A percentile compares a stretch with the other conserved stretches of the same genome.
Conservation (phyloP, 1,140 invertebrate genomes). For the Eumaeus atala region DNA sequence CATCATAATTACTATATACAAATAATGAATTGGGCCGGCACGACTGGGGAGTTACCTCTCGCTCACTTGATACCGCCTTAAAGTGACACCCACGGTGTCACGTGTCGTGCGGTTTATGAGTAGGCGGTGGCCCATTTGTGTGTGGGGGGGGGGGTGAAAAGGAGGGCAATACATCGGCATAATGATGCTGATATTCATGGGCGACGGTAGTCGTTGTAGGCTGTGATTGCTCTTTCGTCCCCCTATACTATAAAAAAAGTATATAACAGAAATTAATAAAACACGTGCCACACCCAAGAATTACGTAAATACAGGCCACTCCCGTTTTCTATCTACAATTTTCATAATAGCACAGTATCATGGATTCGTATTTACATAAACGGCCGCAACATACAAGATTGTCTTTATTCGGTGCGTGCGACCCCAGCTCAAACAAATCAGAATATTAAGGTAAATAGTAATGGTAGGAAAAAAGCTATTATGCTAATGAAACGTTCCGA, state of each 20-base stretch:
- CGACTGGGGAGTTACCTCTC: no score
- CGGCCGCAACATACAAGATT: slow-evolving; percentile 62
- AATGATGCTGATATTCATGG: no score
- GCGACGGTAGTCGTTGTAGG: no score
- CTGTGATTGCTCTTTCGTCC: no score
- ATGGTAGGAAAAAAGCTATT: slow-evolving; percentile 70
- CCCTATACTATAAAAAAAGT: slow-evolving; percentile 1
- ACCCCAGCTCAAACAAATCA: slow-evolving; percentile 60
- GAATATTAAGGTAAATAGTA: slow-evolving; percentile 72
- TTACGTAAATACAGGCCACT: slow-evolving; percentile 55
- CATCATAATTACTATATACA: no score
- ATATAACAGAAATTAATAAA: slow-evolving; percentile 7
- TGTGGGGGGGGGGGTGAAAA: no score
- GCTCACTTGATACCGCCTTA: no score
- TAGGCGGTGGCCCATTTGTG: no score
- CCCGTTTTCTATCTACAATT: slow-evolving; percentile 56
- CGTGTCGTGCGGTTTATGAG: no score
- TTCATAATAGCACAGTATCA: slow-evolving; percentile 63
- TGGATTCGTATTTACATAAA: slow-evolving; percentile 71
- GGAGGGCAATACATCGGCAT: no score
- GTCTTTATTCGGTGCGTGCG: slow-evolving; percentile 72
- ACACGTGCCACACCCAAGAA: slow-evolving; percentile 44
- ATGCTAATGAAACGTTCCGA: slow-evolving; percentile 72
- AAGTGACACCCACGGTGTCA: no score
- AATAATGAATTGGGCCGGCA: no score